Evolutionary conservation across 2,113 vertebrate species (phyloP).

Genomic region (Cynopterus brachyotis): DNA sequence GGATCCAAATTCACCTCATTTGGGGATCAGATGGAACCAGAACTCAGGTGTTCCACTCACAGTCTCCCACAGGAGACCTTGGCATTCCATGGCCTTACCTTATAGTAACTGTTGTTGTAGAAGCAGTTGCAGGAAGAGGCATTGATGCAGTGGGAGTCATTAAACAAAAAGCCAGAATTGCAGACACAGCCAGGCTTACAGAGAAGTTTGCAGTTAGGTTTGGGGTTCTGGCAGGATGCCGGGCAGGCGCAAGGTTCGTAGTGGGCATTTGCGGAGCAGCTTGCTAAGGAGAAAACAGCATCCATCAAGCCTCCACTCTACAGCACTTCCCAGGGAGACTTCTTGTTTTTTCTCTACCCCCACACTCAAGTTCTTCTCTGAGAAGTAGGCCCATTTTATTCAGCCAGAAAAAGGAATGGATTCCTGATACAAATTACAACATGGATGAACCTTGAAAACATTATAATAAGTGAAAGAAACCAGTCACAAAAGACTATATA

Average conservation of each 20-base stretch:
- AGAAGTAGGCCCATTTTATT: background rate
- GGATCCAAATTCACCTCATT: background rate
- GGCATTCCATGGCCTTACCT: constrained; percentile 74
- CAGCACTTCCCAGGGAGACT: background rate
- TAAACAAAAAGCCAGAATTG: constrained; percentile 85
- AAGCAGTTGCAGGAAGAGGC: constrained; percentile 85
- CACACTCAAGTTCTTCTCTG: background rate
- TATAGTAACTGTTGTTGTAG: constrained; percentile 84
- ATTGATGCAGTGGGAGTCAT: constrained; percentile 79
- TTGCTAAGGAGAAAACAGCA: constrained; percentile 7
- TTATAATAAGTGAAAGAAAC: background rate
- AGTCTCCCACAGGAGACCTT: too few species aligned
- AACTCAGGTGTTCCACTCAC: background rate
- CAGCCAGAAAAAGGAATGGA: background rate
- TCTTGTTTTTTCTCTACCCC: background rate
- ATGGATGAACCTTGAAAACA: background rate
- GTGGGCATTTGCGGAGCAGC: constrained; percentile 74
- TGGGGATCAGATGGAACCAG: background rate
- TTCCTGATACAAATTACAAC: background rate
- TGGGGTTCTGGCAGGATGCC: constrained; percentile 82
- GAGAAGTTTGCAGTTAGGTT: constrained; percentile 79
- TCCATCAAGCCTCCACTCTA: background rate
- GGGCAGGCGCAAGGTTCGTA: constrained; percentile 83
- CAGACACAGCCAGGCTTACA: constrained; percentile 88
- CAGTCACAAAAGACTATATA: background rate